A percentile compares a stretch with the other conserved stretches of the same genome.
Evolutionary conservation across 2,797 vertebrate genomes (phyloP).

Genomic region (Cirrhinus mrigala): DNA sequence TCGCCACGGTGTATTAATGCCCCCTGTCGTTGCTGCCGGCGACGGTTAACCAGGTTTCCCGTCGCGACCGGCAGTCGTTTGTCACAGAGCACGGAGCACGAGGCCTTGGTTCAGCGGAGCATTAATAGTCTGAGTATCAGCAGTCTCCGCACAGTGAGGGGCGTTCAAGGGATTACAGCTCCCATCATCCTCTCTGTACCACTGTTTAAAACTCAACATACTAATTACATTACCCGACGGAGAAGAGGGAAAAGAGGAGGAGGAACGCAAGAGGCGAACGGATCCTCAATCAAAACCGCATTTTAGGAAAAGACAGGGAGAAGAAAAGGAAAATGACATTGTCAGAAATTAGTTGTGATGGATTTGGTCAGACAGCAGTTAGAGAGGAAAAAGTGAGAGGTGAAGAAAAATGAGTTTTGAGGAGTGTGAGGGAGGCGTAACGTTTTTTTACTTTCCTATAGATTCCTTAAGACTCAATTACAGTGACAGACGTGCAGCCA

Average conservation of each 20-base stretch:
- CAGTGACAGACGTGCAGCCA: slow-evolving; percentile 29
- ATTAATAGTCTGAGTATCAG: slow-evolving; percentile 67
- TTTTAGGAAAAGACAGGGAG: slow-evolving; percentile 38
- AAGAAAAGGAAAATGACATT: slow-evolving; percentile 49
- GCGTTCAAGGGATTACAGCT: slow-evolving; percentile 54
- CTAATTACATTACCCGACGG: slow-evolving; percentile 59
- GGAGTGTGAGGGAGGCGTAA: slow-evolving; percentile 18
- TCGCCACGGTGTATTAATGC: slow-evolving; percentile 65
- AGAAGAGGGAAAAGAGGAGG: slow-evolving; percentile 18
- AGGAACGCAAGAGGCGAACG: not conserved
- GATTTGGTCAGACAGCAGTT: slow-evolving; percentile 48
- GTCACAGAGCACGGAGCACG: slow-evolving; percentile 59
- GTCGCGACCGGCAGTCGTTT: slow-evolving; percentile 58
- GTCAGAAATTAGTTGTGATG: slow-evolving; percentile 55
- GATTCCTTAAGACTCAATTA: slow-evolving; percentile 54
- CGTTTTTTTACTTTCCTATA: slow-evolving; percentile 31
- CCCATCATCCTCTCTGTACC: slow-evolving; percentile 51
- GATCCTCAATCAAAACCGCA: slow-evolving; percentile 41
- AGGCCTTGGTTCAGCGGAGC: slow-evolving; percentile 63
- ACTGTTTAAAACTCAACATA: slow-evolving; percentile 55
- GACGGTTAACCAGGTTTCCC: slow-evolving; percentile 59
- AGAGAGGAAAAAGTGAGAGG: slow-evolving; percentile 28
- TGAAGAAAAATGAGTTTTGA: slow-evolving; percentile 46
- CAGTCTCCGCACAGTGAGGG: slow-evolving; percentile 50
- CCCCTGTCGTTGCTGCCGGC: slow-evolving; percentile 55